Evolutionary conservation across 2,888 invertebrate genomes (phyloP), one percentile per base, ranked within the genome.

Genomic region (Dinocampus coccinellae): DNA sequence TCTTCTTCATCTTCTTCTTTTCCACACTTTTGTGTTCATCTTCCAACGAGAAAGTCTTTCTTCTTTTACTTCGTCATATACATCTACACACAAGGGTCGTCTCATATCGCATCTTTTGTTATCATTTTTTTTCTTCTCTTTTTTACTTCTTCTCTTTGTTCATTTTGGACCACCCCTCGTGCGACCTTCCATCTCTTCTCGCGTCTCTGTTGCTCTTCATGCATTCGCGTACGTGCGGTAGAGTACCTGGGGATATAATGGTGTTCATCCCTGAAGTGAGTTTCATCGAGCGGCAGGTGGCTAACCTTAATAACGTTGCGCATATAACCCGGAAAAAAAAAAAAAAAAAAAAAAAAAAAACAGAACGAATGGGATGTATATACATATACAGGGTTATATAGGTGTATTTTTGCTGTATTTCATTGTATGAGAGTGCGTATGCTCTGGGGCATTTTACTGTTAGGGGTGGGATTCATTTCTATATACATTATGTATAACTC

Each of bases 211-310:
- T 75, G 47, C 47, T 70, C 69, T 55, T 73, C 73, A 36, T 58
- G 33, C 13, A 39, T 34, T 66, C 75, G 67, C 73, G 57, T 70
- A 72, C 65, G 72, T 71, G 57, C 76, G 71, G 76, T 66, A 70
- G 74, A 75, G 80, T 77, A 74, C 79, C 77, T 78, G 73, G 81
- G 79, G 78, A 80, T 82, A 83, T 84, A 85, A 85, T 85, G 81
- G 83, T 83, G 83, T 85, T 85, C 85, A 85, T 86, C 85, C 85
- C 81, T 80, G 83, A 85, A 85, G 83, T 81, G 85, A 84, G 84
- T 83, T 85, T 81, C 83, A 85, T 85, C 83, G 85, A 85, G 82
- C 87, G 86, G 87, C 87, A 87, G 87, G 87, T 87, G 87, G 86
- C 85, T 87, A 85, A 85, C 85, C 85, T 85, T 85, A 86, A 85